Base-by-base conservation (phyloP, 2,113 vertebrate species). In the Suncus etruscus region DNA sequence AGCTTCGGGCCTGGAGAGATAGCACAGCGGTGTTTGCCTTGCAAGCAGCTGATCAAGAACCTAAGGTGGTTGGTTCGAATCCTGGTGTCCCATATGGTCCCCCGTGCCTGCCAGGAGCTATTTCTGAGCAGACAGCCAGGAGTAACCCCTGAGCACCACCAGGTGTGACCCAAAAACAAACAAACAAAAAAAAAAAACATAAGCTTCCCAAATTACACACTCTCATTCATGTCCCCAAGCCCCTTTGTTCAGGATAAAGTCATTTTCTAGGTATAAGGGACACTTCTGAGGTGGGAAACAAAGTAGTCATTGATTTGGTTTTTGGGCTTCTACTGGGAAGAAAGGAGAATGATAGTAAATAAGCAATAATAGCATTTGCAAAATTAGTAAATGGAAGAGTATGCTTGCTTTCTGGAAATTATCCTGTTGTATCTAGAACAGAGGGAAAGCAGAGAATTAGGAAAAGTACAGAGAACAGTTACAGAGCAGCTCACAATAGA, bases 391-490 rank as follows among this genome's bases (percentile, higher is more conserved):
- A 84, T 54, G 54, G 58, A 11, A 11, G 18, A 31, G 24, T 12
- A 6, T n/a, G 11, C 29, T 82, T 74, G 61, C 3, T 39, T 48
- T 73, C 8, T 18, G 11, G 72, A 45, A 76, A 31, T 58, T 45
- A 16, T 24, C 9, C 12, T 18, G 11, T 63, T 29, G 12, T 3
- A 1, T 45, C 11, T 8, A 18, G 82, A 45, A 20, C 39, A 82
- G n/a, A n/a, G 1, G 22, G 15, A 9, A 1, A 70, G 29, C 31
- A 24, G 20, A 12, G 58, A 25, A 9, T 0, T 1, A 8, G 1
- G 8, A 27, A 68, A 27, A 68, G 15, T 74, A 70, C 29, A 47
- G 50, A 24, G 15, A 12, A 11, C 10, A 47, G 6, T 68, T 47
- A 6, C 24, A 51, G 14, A 29, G 25, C 31, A 5, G 4, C 3